phyloP scores from a whole-genome alignment of 1,140 invertebrate genomes.

The Melanaphis sacchari region DNA sequence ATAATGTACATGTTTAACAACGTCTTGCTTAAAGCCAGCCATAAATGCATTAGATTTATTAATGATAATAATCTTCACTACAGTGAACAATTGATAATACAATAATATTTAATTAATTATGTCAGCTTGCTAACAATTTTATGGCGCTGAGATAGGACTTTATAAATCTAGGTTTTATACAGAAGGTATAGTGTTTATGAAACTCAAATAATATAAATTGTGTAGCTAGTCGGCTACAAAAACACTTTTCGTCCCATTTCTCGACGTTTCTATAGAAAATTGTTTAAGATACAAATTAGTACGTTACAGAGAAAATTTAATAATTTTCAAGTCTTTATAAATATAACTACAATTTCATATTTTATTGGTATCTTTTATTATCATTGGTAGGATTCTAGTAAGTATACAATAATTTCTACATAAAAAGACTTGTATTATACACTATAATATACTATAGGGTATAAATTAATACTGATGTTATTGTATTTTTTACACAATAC shows the following conservation, averaged over 20 bases:
- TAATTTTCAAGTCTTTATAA: neutral
- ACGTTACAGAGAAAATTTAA: neutral
- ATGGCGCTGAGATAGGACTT: neutral
- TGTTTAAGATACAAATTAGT: neutral
- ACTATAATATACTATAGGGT: too few species aligned
- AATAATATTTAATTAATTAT: constrained; percentile 7
- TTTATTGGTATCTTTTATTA: neutral
- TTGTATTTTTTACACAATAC: neutral
- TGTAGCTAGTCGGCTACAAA: neutral
- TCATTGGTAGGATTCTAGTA: neutral
- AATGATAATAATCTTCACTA: neutral
- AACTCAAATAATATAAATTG: neutral
- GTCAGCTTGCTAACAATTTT: neutral
- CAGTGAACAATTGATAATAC: neutral
- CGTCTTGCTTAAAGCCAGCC: neutral
- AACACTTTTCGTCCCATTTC: neutral
- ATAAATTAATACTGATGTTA: neutral
- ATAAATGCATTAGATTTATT: neutral
- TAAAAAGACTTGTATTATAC: neutral
- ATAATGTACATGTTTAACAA: neutral
- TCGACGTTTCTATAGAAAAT: neutral
- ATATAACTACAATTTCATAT: neutral
- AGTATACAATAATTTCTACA: neutral
- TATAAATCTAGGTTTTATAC: constrained; percentile 5
- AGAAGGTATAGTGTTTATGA: neutral